phyloP scores from a whole-genome alignment of 2,113 vertebrate species.

The Sylvietta virens region DNA sequence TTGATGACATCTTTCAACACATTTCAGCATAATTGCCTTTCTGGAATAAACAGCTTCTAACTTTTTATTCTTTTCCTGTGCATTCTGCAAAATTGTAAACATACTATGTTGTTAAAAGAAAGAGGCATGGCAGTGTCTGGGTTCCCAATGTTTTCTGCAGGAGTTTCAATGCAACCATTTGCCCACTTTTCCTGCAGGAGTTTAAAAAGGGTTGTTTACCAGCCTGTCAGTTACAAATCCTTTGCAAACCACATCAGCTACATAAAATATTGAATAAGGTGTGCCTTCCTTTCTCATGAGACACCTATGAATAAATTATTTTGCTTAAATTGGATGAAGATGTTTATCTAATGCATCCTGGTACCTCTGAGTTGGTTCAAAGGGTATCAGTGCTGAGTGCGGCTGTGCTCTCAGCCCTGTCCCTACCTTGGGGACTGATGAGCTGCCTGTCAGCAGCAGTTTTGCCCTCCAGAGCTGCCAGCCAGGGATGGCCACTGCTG shows the following conservation, averaged over 20 bases:
- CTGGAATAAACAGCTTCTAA: neutral
- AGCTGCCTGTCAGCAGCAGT: neutral
- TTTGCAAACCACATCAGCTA: neutral
- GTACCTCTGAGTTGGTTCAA: neutral
- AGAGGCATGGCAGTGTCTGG: neutral
- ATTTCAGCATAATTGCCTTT: neutral
- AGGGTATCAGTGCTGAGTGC: neutral
- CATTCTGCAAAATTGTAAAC: neutral
- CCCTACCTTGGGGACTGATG: neutral
- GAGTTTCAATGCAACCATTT: neutral
- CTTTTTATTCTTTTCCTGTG: neutral
- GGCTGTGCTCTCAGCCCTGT: neutral
- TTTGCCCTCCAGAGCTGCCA: neutral
- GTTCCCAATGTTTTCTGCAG: neutral
- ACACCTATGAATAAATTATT: slow-evolving; percentile 3
- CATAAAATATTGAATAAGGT: slow-evolving; percentile 9
- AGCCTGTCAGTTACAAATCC: neutral
- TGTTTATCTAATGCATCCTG: neutral
- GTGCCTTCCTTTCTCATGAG: neutral
- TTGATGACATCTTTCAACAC: neutral
- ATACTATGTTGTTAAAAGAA: neutral
- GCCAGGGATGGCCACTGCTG: neutral
- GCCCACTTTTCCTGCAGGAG: neutral
- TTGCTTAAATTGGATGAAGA: neutral
- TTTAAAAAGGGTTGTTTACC: neutral